Evolutionary conservation across 2,113 vertebrate species (phyloP).

Genomic region (Pelobates fuscus): DNA sequence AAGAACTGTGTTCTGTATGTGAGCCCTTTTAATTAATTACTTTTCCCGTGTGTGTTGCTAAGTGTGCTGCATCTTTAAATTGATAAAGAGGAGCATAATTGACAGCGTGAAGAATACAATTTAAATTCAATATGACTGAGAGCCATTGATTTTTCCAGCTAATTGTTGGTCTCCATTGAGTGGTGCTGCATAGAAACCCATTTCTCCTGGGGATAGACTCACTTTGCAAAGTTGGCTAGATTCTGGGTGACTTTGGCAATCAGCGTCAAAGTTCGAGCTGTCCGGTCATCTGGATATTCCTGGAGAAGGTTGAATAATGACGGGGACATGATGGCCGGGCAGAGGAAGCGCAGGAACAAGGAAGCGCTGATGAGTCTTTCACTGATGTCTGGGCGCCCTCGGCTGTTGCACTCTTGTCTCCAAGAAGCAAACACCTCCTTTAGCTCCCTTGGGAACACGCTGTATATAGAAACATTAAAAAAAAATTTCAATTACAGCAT

Average conservation of each 20-base stretch:
- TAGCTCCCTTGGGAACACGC: constrained; percentile 93
- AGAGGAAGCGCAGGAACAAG: constrained; percentile 94
- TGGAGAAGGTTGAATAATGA: constrained; percentile 95
- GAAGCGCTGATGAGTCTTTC: constrained; percentile 97
- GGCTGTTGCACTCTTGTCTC: constrained; percentile 94
- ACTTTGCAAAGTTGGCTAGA: constrained; percentile 98
- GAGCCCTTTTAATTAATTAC: constrained; percentile 20
- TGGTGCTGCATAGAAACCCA: background rate
- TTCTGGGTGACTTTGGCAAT: constrained; percentile 99
- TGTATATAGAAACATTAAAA: constrained; percentile 57
- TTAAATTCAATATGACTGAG: constrained; percentile 21
- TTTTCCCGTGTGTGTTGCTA: background rate
- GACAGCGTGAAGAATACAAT: constrained; percentile 13
- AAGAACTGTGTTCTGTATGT: background rate
- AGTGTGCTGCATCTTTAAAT: constrained; percentile 9
- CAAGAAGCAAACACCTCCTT: constrained; percentile 97
- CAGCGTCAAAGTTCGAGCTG: constrained; percentile 92
- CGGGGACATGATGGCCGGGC: constrained; percentile 97
- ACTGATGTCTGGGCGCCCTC: constrained; percentile 94
- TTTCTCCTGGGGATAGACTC: constrained; percentile 53
- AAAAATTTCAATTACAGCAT: background rate
- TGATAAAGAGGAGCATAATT: constrained; percentile 6
- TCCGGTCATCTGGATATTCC: constrained; percentile 97
- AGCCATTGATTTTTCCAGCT: constrained; percentile 22
- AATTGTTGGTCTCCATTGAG: background rate